Conservation (phyloP, 35 echinoderm and acorn worm species). For the Ophiothrix spiculata region DNA sequence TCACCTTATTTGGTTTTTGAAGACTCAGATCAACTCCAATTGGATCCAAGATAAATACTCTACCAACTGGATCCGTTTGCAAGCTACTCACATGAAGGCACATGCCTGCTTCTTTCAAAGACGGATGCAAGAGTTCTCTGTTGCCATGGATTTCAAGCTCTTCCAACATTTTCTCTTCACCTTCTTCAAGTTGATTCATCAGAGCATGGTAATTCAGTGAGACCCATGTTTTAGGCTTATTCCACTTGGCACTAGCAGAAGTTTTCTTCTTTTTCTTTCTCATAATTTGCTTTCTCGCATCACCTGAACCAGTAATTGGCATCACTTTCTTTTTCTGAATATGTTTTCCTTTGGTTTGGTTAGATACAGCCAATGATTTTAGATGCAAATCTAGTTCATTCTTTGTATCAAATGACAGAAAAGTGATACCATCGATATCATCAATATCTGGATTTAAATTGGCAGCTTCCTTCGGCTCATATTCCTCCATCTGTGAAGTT, state of each 20-base stretch:
- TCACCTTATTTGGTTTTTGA: background rate
- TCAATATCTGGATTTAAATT: constrained; percentile 23
- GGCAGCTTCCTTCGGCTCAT: too few species aligned
- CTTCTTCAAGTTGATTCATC: constrained; percentile 17
- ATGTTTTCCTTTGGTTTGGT: background rate
- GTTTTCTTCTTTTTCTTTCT: constrained; percentile 32
- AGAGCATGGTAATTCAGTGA: constrained; percentile 8
- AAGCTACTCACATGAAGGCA: background rate
- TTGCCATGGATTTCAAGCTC: constrained; percentile 17
- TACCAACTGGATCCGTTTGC: background rate
- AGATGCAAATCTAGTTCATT: constrained; percentile 37
- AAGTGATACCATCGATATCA: constrained; percentile 52
- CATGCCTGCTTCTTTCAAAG: background rate
- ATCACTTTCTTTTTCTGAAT: background rate
- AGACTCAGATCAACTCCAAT: background rate
- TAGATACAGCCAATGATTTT: constrained; percentile 9
- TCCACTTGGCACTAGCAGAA: constrained; percentile 4
- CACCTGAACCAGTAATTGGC: background rate
- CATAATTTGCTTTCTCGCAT: background rate
- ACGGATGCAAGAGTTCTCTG: constrained; percentile 56
- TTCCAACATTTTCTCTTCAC: constrained; percentile 22
- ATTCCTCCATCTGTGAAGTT: background rate
- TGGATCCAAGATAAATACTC: background rate
- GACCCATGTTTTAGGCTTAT: constrained; percentile 3
- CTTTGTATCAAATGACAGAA: constrained; percentile 52